Percentiles rank a stretch among this genome's conserved stretches.
These are phyloP conservation scores for Drosophila lacteicornis DNA, from an alignment of 1,140 invertebrate species.

Conservation along the genomic window DNA sequence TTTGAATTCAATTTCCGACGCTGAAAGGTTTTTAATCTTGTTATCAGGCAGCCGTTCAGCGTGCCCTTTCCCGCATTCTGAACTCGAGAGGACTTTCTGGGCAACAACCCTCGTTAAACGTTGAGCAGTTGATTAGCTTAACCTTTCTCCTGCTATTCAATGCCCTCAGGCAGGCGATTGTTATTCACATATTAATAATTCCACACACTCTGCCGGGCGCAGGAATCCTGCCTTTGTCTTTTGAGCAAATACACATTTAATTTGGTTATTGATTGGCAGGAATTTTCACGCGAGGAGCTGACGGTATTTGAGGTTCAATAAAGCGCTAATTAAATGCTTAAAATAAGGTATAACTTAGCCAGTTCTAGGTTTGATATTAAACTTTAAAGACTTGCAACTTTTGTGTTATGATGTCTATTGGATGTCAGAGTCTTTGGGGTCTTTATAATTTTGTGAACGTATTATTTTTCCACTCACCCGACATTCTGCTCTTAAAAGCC, in stretches of 20 bases:
- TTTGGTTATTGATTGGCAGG: conserved; percentile 26
- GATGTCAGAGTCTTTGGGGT: conserved; percentile 16
- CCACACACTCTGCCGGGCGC: conserved; percentile 14
- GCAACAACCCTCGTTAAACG: conserved; percentile 69
- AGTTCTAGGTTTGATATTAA: not conserved
- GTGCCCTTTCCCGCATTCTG: conserved; percentile 25
- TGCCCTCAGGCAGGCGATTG: conserved; percentile 31
- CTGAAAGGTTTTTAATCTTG: conserved; percentile 84
- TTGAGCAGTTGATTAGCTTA: conserved; percentile 78
- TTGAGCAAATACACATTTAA: conserved; percentile 14
- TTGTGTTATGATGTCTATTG: conserved; percentile 32
- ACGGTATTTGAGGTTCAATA: not conserved
- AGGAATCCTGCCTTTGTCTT: conserved; percentile 11
- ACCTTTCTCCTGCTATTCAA: conserved; percentile 46
- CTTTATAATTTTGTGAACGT: conserved; percentile 37
- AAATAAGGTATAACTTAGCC: too few relatives aligned
- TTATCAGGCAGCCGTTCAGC: conserved; percentile 61
- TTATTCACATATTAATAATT: conserved; percentile 60
- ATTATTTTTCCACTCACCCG: conserved; percentile 29
- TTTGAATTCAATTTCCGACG: conserved; percentile 82
- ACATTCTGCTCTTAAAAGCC: not conserved
- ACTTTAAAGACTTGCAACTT: too few relatives aligned
- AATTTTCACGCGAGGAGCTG: conserved; percentile 5
- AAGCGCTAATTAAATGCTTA: not conserved
- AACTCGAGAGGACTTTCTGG: conserved; percentile 27